Percentiles rank a stretch among this genome's conserved stretches.
phyloP scores from a whole-genome alignment of 2,113 vertebrate species.

The Cephalopholis sonnerati region DNA sequence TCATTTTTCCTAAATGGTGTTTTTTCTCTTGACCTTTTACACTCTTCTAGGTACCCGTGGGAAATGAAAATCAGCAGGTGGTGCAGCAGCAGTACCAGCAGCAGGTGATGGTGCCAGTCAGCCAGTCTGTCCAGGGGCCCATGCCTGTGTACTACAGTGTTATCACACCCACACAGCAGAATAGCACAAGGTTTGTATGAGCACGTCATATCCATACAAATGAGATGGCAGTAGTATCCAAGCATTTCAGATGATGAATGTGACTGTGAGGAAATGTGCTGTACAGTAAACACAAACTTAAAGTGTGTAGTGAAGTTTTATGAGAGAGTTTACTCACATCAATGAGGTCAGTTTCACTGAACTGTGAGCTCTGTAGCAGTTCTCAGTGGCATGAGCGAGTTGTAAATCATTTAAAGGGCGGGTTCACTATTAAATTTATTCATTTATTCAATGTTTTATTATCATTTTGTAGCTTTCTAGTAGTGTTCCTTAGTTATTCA shows the following conservation, averaged over 20 bases:
- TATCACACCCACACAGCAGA: conserved; percentile 95
- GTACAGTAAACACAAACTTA: background rate
- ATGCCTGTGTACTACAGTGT: conserved; percentile 98
- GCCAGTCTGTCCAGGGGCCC: conserved; percentile 94
- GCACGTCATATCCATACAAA: background rate
- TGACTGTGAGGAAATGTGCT: background rate
- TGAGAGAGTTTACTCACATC: background rate
- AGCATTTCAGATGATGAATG: background rate
- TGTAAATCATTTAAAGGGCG: background rate
- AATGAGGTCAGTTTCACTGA: background rate
- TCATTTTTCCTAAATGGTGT: background rate
- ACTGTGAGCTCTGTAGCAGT: background rate
- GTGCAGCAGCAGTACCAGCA: conserved; percentile 97
- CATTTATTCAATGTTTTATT: no score
- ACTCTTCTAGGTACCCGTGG: conserved; percentile 91
- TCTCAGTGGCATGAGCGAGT: background rate
- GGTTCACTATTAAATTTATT: no score
- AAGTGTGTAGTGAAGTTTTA: background rate
- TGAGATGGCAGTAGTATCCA: background rate
- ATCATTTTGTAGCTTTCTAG: no score
- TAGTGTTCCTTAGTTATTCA: no score
- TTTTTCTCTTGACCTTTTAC: background rate
- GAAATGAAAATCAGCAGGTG: conserved; percentile 93
- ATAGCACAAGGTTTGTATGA: conserved; percentile 90
- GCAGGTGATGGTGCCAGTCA: conserved; percentile 94